Evolutionary conservation across 1,140 invertebrate species (phyloP), one percentile per base, ranked within the genome.

Genomic region (Cydia amplana): DNA sequence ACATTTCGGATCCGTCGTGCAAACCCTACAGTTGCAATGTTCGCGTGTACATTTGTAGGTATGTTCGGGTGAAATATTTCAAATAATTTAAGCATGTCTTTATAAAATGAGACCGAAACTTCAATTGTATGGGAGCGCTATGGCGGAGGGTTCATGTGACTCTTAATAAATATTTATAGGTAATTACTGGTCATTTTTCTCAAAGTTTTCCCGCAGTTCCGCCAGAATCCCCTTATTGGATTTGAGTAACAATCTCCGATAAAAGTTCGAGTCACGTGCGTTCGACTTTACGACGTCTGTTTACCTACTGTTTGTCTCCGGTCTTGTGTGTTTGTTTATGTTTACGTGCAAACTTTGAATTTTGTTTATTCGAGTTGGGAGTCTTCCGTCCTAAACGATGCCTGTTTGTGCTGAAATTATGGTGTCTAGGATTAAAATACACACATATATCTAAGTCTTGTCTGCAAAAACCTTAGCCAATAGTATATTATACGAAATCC

Each of bases 201-300:
- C 1, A 5, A 70, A 70, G 65, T 70, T 70, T 18, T 28, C 20
- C 1, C 43, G 32, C 65, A 70, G 36, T 12, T 43, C 18, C 28
- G 1, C 16, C 28, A 36, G 65, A 70, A 70, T 70, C 16, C 14
- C 16, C 32, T 70, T 36, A 70, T 70, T 70, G 28, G 65, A 70
- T 70, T 70, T 70, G 65, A 70, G 65, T 70, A 70, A 70, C 65
- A 43, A 70, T 70, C n/a, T 23, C 46, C 75, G 73, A 79, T 80
- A 82, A 77, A 80, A 77, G 60, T 82, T 80, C 77, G 36, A 70
- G 82, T 82, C 80, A 83, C 82, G 82, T 79, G 73, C 79, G 63
- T 79, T 51, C 78, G 80, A 81, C 80, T 81, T 85, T 80, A 79
- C 82, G 80, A 78, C 79, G 77, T 83, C 80, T 85, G 83, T 83